Base-by-base conservation (phyloP, 2,888 invertebrate species). In the Xylocampa areola region DNA sequence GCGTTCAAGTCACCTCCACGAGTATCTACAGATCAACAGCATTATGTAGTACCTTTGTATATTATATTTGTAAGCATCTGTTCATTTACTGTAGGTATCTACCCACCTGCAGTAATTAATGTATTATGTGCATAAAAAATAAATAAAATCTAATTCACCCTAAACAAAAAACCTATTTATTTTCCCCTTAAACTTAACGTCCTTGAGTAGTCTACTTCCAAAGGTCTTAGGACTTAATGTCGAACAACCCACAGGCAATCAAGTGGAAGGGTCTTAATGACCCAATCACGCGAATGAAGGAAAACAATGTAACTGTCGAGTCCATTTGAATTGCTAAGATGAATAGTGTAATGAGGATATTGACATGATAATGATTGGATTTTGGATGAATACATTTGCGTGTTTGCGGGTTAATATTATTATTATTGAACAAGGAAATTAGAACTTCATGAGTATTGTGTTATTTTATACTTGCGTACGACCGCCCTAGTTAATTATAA, bases 211-310 rank as follows among this genome's bases (percentile, higher is more conserved):
- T 19, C 44, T 35, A 32, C 43, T 61, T 29, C 44, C 19, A 47
- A 61, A 57, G 57, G 48, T 49, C 72, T 64, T 76, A 59, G 49
- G 70, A 68, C 69, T 73, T 74, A 77, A 80, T 79, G 77, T 80
- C 76, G 81, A 75, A 82, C 82, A 82, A 76, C 69, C 84, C 78
- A 65, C 79, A 79, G 49, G 73, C 77, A 81, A 83, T 82, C 83
- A 82, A 72, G 55, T 66, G 74, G 75, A 81, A 78, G 75, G 61
- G 49, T 67, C 76, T 79, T 81, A 84, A 85, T 85, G 81, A 81
- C 69, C 73, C 79, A 77, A 80, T 81, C 73, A 79, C 62, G 70
- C 66, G 72, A 70, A 72, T 59, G 66, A 59, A 67, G 74, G 77
- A 75, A 74, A 82, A 84, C 82, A 82, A 80, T 79, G 81, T 81